phyloP scores from a whole-genome alignment of 2,797 vertebrate species.

The Acropternis orthonyx region DNA sequence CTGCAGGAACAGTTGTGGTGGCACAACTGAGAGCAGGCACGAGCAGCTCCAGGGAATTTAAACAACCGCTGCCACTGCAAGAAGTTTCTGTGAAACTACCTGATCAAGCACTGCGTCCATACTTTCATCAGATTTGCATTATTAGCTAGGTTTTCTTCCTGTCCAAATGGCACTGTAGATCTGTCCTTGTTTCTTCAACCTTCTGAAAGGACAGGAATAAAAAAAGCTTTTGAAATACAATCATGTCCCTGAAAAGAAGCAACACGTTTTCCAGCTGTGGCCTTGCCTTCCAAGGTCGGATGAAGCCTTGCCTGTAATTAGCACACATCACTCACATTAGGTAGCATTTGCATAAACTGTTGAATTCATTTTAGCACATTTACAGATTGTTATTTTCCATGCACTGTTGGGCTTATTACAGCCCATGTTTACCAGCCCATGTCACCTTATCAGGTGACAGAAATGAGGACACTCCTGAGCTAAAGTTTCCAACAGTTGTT shows the following conservation, averaged over 20 bases:
- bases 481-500: background rate
- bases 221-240: background rate
- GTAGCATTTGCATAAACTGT: background rate
- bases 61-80: background rate
- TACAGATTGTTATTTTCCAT: background rate
- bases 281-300: background rate
- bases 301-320: background rate
- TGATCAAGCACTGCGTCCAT: background rate
- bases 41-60: background rate
- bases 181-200: background rate
- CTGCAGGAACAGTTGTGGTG: background rate
- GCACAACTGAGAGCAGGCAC: background rate
- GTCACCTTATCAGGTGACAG: background rate
- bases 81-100: background rate
- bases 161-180: background rate
- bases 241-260: background rate
- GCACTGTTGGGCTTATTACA: background rate
- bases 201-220: background rate
- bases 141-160: background rate
- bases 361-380: background rate
- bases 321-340: background rate
- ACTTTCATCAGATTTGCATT: background rate
- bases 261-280: background rate
- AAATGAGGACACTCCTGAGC: background rate
- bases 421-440: background rate